These are phyloP conservation scores for Camponotus pennsylvanicus DNA, from an alignment of 1,140 invertebrate species.

Conservation along the genomic window DNA sequence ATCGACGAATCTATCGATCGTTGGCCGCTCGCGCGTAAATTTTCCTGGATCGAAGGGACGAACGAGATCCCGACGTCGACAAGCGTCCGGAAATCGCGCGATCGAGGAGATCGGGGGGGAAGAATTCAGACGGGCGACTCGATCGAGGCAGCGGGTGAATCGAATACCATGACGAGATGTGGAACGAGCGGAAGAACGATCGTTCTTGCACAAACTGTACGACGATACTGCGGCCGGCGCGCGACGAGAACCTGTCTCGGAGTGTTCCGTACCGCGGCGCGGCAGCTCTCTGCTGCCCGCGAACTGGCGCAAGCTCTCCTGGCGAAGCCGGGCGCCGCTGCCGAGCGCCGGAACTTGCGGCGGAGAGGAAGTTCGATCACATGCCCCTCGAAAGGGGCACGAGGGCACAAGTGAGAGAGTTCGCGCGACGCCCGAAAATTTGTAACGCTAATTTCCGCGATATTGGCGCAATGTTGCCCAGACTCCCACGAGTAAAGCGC, in stretches of 20 bases:
- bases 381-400: background rate
- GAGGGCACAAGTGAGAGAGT: background rate
- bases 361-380: constrained; percentile 33
- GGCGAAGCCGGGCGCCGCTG: background rate
- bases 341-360: background rate
- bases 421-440: constrained; percentile 18
- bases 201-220: constrained; percentile 48
- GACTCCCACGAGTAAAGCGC: background rate
- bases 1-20: background rate
- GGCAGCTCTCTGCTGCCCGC: constrained; percentile 50
- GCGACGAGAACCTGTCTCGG: constrained; percentile 35
- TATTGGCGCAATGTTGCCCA: constrained; percentile 5
- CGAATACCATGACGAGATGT: constrained; percentile 15
- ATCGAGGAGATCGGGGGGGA: background rate
- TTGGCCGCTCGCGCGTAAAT: background rate
- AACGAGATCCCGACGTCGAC: background rate
- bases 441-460: constrained; percentile 18
- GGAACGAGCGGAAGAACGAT: background rate
- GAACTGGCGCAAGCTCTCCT: constrained; percentile 50
- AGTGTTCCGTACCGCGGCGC: constrained; percentile 53
- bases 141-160: background rate
- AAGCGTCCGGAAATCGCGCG: background rate
- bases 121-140: no score
- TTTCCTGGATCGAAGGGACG: background rate
- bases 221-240: constrained; percentile 48